These are phyloP conservation scores for Drosophila mimetica DNA, from an alignment of 2,888 invertebrate species.

Conservation along the genomic window DNA sequence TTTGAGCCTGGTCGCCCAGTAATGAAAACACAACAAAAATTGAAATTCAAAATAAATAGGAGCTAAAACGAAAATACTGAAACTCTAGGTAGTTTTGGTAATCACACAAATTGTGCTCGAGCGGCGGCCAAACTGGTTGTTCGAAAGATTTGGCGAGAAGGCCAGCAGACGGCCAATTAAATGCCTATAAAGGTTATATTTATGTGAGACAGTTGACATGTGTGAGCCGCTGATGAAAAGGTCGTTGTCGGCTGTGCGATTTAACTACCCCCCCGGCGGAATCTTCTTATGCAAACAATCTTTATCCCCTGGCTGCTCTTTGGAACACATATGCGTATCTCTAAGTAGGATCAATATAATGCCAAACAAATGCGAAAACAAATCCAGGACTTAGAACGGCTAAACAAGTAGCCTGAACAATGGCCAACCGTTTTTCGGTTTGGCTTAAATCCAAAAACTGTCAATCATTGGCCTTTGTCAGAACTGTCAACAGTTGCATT, in stretches of 20 bases:
- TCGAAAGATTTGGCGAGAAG: constrained; percentile 1
- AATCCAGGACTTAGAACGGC: constrained; percentile 41
- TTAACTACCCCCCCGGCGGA: constrained; percentile 23
- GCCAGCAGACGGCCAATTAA: constrained; percentile 71
- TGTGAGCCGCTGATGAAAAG: constrained; percentile 51
- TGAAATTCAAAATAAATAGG: constrained; percentile 71
- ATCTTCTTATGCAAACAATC: constrained; percentile 39
- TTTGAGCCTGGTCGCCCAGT: constrained; percentile 39
- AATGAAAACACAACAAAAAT: constrained; percentile 76
- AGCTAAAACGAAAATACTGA: constrained; percentile 39
- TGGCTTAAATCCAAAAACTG: constrained; percentile 29
- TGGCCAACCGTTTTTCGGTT: constrained; percentile 29
- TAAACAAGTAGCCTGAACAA: constrained; percentile 41
- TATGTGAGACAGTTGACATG: constrained; percentile 69
- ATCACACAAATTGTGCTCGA: constrained; percentile 37
- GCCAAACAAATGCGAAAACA: constrained; percentile 40
- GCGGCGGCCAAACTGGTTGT: constrained; percentile 39
- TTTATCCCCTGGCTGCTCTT: constrained; percentile 12
- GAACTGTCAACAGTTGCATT: constrained; percentile 46
- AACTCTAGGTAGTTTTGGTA: constrained; percentile 29
- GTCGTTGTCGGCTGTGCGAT: constrained; percentile 17
- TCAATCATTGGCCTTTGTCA: constrained; percentile 45
- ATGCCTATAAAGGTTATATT: constrained; percentile 64
- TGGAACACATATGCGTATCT: constrained; percentile 23
- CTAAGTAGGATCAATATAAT: constrained; percentile 48